Conservation (phyloP, 2,888 invertebrate genomes). For the Volucella inflata region DNA sequence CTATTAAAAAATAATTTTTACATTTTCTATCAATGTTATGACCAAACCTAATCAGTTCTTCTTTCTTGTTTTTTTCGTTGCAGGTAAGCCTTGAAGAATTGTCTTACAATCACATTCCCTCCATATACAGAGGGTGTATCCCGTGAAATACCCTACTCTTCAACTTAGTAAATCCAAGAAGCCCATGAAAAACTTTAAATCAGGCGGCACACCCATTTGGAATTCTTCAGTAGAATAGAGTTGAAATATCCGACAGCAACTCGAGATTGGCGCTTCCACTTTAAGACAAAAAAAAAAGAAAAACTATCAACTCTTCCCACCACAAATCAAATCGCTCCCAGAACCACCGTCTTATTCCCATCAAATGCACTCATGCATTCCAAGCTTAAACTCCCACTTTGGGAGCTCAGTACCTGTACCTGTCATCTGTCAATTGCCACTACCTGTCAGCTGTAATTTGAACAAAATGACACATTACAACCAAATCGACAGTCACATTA, state of each 20-base stretch:
- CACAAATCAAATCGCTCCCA: slow-evolving; percentile 35
- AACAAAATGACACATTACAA: slow-evolving; percentile 49
- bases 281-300: slow-evolving; percentile 21
- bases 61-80: slow-evolving; percentile 10
- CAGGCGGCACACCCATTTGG: too few relatives aligned
- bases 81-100: slow-evolving; percentile 14
- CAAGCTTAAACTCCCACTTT: not conserved
- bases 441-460: slow-evolving; percentile 38
- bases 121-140: too few relatives aligned
- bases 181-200: too few relatives aligned
- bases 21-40: not conserved
- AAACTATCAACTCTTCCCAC: slow-evolving; percentile 37
- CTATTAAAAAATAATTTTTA: not conserved
- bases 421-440: slow-evolving; percentile 52
- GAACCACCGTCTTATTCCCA: slow-evolving; percentile 40
- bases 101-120: too few relatives aligned
- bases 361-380: slow-evolving; percentile 35
- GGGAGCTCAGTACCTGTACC: too few relatives aligned
- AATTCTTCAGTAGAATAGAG: too few relatives aligned
- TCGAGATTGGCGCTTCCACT: slow-evolving; percentile 5
- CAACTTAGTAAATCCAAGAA: too few relatives aligned
- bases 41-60: not conserved
- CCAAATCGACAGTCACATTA: slow-evolving; percentile 15
- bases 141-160: too few relatives aligned
- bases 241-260: too few relatives aligned